A percentile compares a stretch with the other conserved stretches of the same genome.
phyloP scores from a whole-genome alignment of 2,113 vertebrate genomes.

The Prinia subflava region DNA sequence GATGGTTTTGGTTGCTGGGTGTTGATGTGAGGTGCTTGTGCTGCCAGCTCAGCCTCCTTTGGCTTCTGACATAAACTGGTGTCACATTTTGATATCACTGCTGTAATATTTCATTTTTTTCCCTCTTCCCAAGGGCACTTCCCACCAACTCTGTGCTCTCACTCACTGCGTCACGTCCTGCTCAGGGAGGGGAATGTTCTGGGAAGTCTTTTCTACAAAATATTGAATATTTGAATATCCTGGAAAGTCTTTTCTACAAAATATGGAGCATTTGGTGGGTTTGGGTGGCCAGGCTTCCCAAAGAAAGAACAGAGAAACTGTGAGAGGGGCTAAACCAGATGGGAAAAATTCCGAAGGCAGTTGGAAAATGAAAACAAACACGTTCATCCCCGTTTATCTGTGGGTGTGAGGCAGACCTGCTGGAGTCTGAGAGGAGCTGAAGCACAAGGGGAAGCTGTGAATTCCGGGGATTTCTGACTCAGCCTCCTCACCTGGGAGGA shows the following conservation, averaged over 20 bases:
- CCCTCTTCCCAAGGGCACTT: not conserved
- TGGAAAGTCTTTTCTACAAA: no score
- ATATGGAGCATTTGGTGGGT: not conserved
- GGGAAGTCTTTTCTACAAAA: no score
- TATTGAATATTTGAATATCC: no score
- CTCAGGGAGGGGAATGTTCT: not conserved
- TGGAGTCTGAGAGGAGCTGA: not conserved
- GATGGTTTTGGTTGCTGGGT: not conserved
- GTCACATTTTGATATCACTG: accelerated
- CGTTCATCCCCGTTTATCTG: not conserved
- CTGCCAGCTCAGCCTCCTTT: not conserved
- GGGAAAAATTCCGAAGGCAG: not conserved
- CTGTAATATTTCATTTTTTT: not conserved
- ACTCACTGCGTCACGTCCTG: not conserved
- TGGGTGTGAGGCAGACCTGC: not conserved
- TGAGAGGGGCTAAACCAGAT: not conserved
- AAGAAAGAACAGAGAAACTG: not conserved
- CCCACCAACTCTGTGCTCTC: not conserved
- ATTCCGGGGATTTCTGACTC: not conserved
- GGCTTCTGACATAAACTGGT: not conserved
- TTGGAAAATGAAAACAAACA: not conserved
- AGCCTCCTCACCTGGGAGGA: not conserved
- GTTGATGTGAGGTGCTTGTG: not conserved
- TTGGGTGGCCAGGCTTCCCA: not conserved
- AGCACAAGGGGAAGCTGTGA: not conserved